Evolutionary conservation across 92 coral and sea anemone genomes (phyloP), one percentile per base, ranked within the genome.

Genomic region (Meandrina meandrites): DNA sequence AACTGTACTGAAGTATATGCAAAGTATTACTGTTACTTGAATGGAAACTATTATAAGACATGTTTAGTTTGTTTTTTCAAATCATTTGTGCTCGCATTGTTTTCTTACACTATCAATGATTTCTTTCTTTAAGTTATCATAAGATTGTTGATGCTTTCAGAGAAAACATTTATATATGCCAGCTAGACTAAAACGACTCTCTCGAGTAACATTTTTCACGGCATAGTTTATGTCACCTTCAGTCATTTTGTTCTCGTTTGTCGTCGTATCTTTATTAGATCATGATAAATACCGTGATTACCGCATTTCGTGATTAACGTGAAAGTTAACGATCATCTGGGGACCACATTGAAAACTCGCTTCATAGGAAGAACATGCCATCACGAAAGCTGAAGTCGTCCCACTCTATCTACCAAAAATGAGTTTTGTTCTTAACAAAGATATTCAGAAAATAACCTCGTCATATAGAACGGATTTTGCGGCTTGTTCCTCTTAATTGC

Each of bases 221-320:
- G 12, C 48, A 18, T 28, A 14, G 42, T 5, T 21, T 79, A 32
- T 35, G 45, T 8, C 28, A 66, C 71, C 17, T 66, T 66, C 71
- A 66, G 10, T 66, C 71, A 66, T 40, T 77, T 77, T 77, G 40
- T 50, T 30, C 19, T 79, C 42, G 51, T 58, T 56, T 58, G 17
- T 79, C 70, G 69, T 35, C 30, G 54, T 78, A 18, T 58, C 31
- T 36, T 73, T 34, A 34, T 56, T 35, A 58, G 51, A 35, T 60
- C 50, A 21, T 31, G 51, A 57, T 79, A 79, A 79, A 37, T 79
- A 24, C 58, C 70, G 83, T 60, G 83, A 54, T 79, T 21, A 79
- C 45, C 31, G 45, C 45, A 56, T 79, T 79, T 51, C 82, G 68
- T 53, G 68, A 78, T 78, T 19, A 28, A 12, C 3, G 32, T 14